phyloP scores from a whole-genome alignment of 2,113 vertebrate genomes.

The Salvelinus sp. region DNA sequence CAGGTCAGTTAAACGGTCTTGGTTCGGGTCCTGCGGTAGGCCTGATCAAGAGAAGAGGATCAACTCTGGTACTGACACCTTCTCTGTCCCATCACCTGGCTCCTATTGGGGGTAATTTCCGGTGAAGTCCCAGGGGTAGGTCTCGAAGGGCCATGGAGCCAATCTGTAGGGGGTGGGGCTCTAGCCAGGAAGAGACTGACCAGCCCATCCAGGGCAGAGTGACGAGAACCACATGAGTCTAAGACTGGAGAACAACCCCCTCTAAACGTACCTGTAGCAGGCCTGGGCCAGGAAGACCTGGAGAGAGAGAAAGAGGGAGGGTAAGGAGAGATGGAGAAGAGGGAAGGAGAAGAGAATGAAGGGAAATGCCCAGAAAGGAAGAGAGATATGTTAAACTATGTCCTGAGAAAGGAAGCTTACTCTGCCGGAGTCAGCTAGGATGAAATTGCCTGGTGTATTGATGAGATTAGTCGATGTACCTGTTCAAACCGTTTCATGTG shows the following conservation, averaged over 20 bases:
- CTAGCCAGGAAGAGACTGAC: slow-evolving; percentile 88
- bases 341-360: too few species aligned
- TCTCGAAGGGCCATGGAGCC: slow-evolving; percentile 92
- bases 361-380: neutral
- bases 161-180: slow-evolving; percentile 83
- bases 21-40: slow-evolving; percentile 60
- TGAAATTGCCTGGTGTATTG: neutral
- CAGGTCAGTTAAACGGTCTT: slow-evolving; percentile 71
- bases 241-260: slow-evolving; percentile 68
- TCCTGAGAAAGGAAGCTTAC: neutral
- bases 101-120: slow-evolving; percentile 52
- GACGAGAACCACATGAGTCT: slow-evolving; percentile 59
- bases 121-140: slow-evolving; percentile 88
- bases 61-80: slow-evolving; percentile 68
- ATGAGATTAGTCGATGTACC: slow-evolving; percentile 63
- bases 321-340: too few species aligned
- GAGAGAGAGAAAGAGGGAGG: neutral
- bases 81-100: slow-evolving; percentile 42
- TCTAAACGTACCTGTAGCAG: slow-evolving; percentile 82
- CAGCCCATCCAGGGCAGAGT: slow-evolving; percentile 78
- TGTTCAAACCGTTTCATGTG: slow-evolving; percentile 91
- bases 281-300: slow-evolving; percentile 86
- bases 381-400: neutral
- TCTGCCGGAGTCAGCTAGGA: too few species aligned
- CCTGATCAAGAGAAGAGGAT: slow-evolving; percentile 82